These are phyloP conservation scores for Zeugodacus cucurbitae DNA, from an alignment of 1,140 invertebrate genomes.

Conservation along the genomic window DNA sequence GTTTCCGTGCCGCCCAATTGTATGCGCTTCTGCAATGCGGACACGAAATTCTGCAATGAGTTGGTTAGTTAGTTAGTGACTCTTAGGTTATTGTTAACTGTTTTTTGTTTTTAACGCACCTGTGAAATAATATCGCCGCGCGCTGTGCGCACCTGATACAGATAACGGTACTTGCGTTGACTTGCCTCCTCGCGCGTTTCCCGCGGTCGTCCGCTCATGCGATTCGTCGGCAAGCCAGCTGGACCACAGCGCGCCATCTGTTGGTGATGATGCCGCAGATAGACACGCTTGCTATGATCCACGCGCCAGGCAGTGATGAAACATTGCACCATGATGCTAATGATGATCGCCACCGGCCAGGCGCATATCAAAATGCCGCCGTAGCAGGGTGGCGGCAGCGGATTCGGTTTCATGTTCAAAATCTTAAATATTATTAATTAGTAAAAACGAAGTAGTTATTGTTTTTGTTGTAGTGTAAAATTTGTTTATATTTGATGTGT, in stretches of 20 bases:
- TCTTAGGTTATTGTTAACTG: not conserved
- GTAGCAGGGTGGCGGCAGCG: slow-evolving; percentile 62
- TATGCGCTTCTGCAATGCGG: slow-evolving; percentile 77
- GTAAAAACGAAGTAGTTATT: too few relatives aligned
- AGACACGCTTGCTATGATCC: slow-evolving; percentile 61
- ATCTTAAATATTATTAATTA: slow-evolving; percentile 48
- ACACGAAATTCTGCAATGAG: slow-evolving; percentile 78
- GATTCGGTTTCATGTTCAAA: slow-evolving; percentile 62
- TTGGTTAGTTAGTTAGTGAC: not conserved
- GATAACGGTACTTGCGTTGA: slow-evolving; percentile 85
- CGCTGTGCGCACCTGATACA: slow-evolving; percentile 88
- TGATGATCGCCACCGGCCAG: slow-evolving; percentile 61
- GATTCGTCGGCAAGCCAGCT: slow-evolving; percentile 40
- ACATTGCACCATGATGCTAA: slow-evolving; percentile 64
- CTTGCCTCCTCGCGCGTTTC: slow-evolving; percentile 80
- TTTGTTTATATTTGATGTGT: too few relatives aligned
- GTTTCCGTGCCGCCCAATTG: slow-evolving; percentile 68
- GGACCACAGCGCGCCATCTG: slow-evolving; percentile 51
- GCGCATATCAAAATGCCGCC: slow-evolving; percentile 61
- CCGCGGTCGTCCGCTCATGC: slow-evolving; percentile 66
- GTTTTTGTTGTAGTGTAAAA: too few relatives aligned
- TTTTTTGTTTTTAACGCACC: slow-evolving; percentile 65
- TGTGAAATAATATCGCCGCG: slow-evolving; percentile 91
- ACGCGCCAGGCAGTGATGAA: slow-evolving; percentile 65
- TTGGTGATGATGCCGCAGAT: slow-evolving; percentile 59